Percentiles rank a stretch among this genome's conserved stretches.
Conservation (phyloP, 2,888 invertebrate species). For the Drosophila stalkeri region DNA sequence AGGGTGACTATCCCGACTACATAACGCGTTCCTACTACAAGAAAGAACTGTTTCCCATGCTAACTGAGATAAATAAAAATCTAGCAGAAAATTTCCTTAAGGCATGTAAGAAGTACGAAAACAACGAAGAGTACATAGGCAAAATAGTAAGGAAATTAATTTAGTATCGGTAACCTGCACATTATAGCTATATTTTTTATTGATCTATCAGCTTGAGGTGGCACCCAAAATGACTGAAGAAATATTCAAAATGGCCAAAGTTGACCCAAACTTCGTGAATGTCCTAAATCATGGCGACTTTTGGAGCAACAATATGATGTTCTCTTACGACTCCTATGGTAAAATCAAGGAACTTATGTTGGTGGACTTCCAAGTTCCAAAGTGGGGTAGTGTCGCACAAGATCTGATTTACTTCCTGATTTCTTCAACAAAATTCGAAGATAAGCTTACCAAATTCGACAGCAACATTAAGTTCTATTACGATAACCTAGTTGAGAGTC, state of each 20-base stretch:
- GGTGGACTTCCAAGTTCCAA: conserved; percentile 79
- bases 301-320: conserved; percentile 82
- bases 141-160: conserved; percentile 58
- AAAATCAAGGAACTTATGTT: conserved; percentile 69
- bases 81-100: conserved; percentile 37
- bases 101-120: conserved; percentile 45
- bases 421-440: conserved; percentile 77
- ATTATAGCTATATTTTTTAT: background rate
- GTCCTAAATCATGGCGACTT: conserved; percentile 77
- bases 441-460: conserved; percentile 81
- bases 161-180: too few species aligned
- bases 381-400: conserved; percentile 74
- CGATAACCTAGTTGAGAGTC: conserved; percentile 67
- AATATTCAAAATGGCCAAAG: conserved; percentile 28
- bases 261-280: conserved; percentile 63
- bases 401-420: conserved; percentile 80
- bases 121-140: conserved; percentile 49
- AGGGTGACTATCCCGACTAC: conserved; percentile 55
- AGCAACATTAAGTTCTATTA: conserved; percentile 79
- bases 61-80: conserved; percentile 27
- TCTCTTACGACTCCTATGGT: conserved; percentile 67
- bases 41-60: conserved; percentile 29
- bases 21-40: conserved; percentile 39
- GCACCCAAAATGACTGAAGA: conserved; percentile 45
- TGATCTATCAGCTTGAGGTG: conserved; percentile 42